These are phyloP conservation scores for Drosophila helvetica DNA, from an alignment of 2,888 invertebrate genomes.

Conservation along the genomic window DNA sequence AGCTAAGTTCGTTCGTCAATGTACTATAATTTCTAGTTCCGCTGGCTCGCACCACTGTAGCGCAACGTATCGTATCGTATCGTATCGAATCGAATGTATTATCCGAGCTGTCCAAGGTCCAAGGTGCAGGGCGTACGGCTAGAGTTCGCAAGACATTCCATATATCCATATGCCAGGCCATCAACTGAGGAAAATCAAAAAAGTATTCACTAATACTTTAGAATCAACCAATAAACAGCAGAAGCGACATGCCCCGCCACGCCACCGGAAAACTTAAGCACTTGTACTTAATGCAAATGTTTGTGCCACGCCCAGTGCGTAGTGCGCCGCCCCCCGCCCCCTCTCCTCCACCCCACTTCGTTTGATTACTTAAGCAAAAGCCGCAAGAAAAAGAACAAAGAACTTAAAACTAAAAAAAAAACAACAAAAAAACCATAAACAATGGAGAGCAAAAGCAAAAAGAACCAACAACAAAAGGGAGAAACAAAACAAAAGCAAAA, in stretches of 20 bases:
- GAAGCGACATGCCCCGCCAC: conserved; percentile 22
- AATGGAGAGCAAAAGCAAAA: conserved; percentile 37
- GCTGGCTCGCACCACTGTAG: conserved; percentile 55
- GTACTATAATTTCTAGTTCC: conserved; percentile 62
- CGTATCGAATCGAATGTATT: conserved; percentile 41
- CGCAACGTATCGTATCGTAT: not conserved
- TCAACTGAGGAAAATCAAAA: conserved; percentile 29
- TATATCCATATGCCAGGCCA: conserved; percentile 34
- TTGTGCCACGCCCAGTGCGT: conserved; percentile 68
- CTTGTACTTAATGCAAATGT: conserved; percentile 72
- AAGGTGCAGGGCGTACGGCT: conserved; percentile 47
- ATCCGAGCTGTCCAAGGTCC: conserved; percentile 29
- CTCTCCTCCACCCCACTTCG: no score
- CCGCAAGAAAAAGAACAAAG: conserved; percentile 8
- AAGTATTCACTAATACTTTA: conserved; percentile 63
- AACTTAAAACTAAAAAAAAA: conserved; percentile 4
- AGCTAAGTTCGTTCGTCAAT: conserved; percentile 65
- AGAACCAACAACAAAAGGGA: conserved; percentile 64
- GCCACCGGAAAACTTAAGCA: conserved; percentile 63
- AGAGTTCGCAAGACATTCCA: conserved; percentile 42
- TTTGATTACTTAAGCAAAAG: conserved; percentile 65
- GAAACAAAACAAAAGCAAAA: conserved; percentile 24
- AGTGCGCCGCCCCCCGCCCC: conserved; percentile 51
- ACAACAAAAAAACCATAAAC: conserved; percentile 12
- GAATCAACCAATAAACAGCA: conserved; percentile 22